Conservation (phyloP, 2,888 invertebrate genomes). For the Polydrusus pterygomalis region DNA sequence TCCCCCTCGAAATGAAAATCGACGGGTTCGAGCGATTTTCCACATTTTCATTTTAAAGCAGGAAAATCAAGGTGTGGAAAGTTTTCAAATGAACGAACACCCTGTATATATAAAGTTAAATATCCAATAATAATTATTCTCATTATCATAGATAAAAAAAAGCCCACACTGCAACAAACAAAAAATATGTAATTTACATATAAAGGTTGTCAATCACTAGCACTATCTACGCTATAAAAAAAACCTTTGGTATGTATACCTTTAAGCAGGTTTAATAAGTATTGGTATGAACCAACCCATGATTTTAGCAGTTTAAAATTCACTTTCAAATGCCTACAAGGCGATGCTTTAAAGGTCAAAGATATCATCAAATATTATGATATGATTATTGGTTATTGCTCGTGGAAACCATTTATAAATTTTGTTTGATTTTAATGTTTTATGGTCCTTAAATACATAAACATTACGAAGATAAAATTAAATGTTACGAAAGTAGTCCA, state of each 20-base stretch:
- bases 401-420: background rate
- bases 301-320: conserved; percentile 33
- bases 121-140: no score
- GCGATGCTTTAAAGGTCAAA: conserved; percentile 32
- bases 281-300: conserved; percentile 14
- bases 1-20: no score
- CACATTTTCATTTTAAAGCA: no score
- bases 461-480: background rate
- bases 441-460: background rate
- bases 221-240: conserved; percentile 14
- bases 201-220: conserved; percentile 23
- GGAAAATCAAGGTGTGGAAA: no score
- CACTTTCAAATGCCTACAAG: conserved; percentile 30
- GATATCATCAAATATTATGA: conserved; percentile 32
- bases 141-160: conserved; percentile 9
- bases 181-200: conserved; percentile 16
- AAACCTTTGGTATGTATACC: background rate
- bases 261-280: conserved; percentile 12
- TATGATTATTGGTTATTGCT: conserved; percentile 7
- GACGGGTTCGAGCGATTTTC: no score
- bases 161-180: background rate
- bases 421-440: background rate
- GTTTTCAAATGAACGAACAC: no score
- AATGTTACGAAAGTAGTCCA: no score
- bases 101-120: no score